These are phyloP conservation scores for Leptogaster cylindrica DNA, from an alignment of 2,888 invertebrate genomes.

Conservation along the genomic window DNA sequence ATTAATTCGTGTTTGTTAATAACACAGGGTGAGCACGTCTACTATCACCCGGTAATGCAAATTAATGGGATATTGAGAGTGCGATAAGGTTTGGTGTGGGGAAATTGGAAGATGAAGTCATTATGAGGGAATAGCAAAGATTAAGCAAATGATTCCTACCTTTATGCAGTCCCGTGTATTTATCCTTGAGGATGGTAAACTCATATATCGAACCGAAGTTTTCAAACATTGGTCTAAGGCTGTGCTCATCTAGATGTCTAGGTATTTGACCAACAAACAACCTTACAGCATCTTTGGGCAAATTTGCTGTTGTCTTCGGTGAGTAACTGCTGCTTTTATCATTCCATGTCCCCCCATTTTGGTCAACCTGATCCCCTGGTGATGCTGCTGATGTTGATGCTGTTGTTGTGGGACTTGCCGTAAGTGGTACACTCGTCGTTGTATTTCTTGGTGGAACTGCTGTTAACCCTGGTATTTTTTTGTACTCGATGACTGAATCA, in stretches of 20 bases:
- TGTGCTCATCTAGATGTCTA: slow-evolving; percentile 84
- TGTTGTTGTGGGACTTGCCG: slow-evolving; percentile 4
- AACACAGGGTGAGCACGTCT: neutral
- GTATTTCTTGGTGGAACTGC: neutral
- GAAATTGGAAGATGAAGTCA: slow-evolving; percentile 6
- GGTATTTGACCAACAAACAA: slow-evolving; percentile 94
- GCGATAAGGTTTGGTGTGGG: neutral
- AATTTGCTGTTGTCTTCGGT: slow-evolving; percentile 31
- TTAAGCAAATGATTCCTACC: slow-evolving; percentile 65
- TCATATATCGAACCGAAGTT: slow-evolving; percentile 93
- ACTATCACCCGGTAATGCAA: slow-evolving; percentile 10
- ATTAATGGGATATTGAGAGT: slow-evolving; percentile 8
- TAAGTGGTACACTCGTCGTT: neutral
- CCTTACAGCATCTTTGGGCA: slow-evolving; percentile 71
- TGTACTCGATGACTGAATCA: neutral
- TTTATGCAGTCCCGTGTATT: slow-evolving; percentile 95
- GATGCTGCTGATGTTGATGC: no score
- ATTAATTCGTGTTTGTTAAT: slow-evolving; percentile 16
- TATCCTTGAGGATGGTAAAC: slow-evolving; percentile 92
- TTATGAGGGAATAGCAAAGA: slow-evolving; percentile 1
- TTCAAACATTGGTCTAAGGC: slow-evolving; percentile 88
- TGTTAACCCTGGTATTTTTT: neutral
- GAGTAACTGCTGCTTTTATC: slow-evolving; percentile 25
- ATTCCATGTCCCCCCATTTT: neutral
- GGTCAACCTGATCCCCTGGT: slow-evolving; percentile 9